Base-by-base conservation (phyloP, 1,140 invertebrate species). In the Nasonia giraulti region DNA sequence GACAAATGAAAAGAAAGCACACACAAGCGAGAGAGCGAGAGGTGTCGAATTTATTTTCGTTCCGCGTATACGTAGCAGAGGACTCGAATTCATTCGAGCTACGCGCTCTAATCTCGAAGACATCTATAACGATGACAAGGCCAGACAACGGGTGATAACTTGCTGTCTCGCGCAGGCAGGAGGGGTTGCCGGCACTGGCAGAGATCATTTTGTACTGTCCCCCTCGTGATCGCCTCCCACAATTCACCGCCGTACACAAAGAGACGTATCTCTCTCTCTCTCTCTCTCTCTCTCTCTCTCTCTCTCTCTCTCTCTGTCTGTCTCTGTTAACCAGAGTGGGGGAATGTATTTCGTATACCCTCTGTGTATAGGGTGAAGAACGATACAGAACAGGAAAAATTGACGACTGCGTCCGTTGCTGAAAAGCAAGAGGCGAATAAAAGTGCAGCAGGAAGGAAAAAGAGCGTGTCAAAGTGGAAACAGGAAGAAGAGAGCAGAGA, bases 121-220 rank as follows among this genome's bases (percentile, higher is more conserved):
- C 89, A 90, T 90, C 88, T 89, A 90, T 90, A 91, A 88, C 87
- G 89, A 89, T 89, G 88, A 89, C 88, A 89, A 87, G 85, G 78
- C 80, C 85, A 88, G 89, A 89, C 88, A 90, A 89, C 89, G 85
- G 85, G 55, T 84, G 85, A 88, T 88, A 86, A 87, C 83, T 86
- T 80, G 82, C 88, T 88, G 88, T 89, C 87, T 86, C 80, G 76
- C 71, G 83, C 89, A 88, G 87, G 37, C 68, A 11, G 44, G 11
- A 27, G 50, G 20, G 80, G 71, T 82, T 27, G 31, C 40, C 31
- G 44, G 14, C 14, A n/a, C 17, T 55, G 11, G 2, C 50, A 62
- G 33, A 47, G 71, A 74, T 75, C 81, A 76, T 44, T 76, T 74
- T 62, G n/a, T 47, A 74, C 71, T 55, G 27, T 82, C 31, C 71